These are phyloP conservation scores for Cyanoliseus patagonus DNA, from an alignment of 2,113 vertebrate species.

Conservation along the genomic window DNA sequence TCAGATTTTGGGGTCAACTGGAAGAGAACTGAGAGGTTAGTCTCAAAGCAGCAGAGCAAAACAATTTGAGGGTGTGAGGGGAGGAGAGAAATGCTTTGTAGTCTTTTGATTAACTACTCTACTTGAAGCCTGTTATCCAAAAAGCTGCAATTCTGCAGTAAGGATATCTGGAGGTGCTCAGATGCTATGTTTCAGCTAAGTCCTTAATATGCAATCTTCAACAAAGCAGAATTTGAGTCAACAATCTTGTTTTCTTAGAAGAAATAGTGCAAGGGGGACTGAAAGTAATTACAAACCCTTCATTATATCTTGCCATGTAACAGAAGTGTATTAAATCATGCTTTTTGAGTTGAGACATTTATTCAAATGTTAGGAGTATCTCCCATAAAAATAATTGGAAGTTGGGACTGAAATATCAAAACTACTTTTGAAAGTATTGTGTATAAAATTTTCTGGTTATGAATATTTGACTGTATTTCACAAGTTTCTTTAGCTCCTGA, in stretches of 20 bases:
- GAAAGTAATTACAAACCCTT: neutral
- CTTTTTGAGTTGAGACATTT: neutral
- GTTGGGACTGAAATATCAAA: neutral
- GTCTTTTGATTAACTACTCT: fast-evolving
- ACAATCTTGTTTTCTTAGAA: neutral
- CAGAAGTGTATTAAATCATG: neutral
- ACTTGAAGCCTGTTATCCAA: neutral
- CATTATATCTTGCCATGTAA: neutral
- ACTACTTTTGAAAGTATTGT: neutral
- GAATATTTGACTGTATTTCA: neutral
- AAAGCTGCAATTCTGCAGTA: neutral
- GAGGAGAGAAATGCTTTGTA: neutral
- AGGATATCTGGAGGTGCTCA: neutral
- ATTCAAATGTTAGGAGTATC: neutral
- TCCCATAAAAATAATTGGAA: neutral
- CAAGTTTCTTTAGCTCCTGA: neutral
- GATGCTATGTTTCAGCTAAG: neutral
- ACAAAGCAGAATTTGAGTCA: neutral
- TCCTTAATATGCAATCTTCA: neutral
- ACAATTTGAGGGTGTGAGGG: neutral
- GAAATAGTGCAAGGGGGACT: neutral
- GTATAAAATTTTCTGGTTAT: neutral
- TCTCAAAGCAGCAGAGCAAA: neutral
- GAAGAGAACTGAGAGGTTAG: neutral
- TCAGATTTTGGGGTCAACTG: neutral